phyloP scores from a whole-genome alignment of 2,888 invertebrate genomes.

The Ichneumoninae sp. region DNA sequence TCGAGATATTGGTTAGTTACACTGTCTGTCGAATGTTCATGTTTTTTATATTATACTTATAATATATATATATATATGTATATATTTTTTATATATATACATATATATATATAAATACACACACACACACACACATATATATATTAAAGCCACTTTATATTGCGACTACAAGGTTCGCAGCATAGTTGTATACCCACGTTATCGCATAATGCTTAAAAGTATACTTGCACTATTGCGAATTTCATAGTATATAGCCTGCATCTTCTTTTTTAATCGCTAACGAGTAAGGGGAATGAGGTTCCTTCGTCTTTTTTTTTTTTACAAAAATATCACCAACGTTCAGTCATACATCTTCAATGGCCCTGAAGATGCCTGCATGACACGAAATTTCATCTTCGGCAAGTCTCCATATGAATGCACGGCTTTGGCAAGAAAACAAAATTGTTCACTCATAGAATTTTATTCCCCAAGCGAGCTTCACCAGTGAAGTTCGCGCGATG shows the following conservation, averaged over 20 bases:
- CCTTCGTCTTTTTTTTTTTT: constrained; percentile 13
- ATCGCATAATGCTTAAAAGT: constrained; percentile 65
- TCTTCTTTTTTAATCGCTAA: constrained; percentile 50
- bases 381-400: too few relatives aligned
- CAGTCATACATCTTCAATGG: constrained; percentile 16
- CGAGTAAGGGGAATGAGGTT: constrained; percentile 32
- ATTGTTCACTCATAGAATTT: too few relatives aligned
- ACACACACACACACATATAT: constrained; percentile 2
- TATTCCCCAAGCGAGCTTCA: too few relatives aligned
- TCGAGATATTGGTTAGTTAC: constrained; percentile 80
- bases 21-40: constrained; percentile 35
- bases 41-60: constrained; percentile 54
- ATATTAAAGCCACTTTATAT: constrained; percentile 36
- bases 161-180: constrained; percentile 50
- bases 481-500: too few relatives aligned
- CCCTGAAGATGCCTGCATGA: too few relatives aligned
- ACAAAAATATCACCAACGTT: constrained; percentile 11
- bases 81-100: neutral
- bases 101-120: neutral
- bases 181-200: constrained; percentile 60
- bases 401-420: too few relatives aligned
- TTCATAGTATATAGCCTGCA: constrained; percentile 52
- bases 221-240: constrained; percentile 61
- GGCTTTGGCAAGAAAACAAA: too few relatives aligned
- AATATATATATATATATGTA: too few relatives aligned